Percentiles rank a stretch among this genome's conserved stretches.
phyloP scores from a whole-genome alignment of 2,888 invertebrate species.

The Ceratothoa steindachneri region DNA sequence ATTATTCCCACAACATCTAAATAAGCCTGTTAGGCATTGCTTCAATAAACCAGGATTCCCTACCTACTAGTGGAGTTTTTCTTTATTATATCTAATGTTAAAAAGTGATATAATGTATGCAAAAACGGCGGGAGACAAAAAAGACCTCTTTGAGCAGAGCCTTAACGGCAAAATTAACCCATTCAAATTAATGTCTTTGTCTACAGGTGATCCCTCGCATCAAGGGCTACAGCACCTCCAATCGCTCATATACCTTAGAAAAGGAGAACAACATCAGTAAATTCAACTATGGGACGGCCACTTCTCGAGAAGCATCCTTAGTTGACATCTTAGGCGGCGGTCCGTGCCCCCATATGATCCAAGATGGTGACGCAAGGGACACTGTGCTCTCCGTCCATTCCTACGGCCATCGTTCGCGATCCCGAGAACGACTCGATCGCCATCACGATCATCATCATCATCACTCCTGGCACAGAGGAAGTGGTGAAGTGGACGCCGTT shows the following conservation, averaged over 20 bases:
- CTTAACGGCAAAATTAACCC: too few relatives aligned
- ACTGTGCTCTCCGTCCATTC: constrained; percentile 17
- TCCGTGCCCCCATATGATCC: neutral
- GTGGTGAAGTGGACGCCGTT: neutral
- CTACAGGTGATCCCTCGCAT: constrained; percentile 39
- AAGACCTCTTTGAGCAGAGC: too few relatives aligned
- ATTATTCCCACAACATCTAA: too few relatives aligned
- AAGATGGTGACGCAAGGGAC: neutral
- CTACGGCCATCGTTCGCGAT: constrained; percentile 24
- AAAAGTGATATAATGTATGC: too few relatives aligned
- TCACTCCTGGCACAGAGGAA: constrained; percentile 11
- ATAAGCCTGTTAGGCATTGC: too few relatives aligned
- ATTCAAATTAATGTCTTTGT: too few relatives aligned
- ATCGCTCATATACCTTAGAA: constrained; percentile 18
- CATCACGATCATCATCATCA: neutral
- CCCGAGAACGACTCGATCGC: constrained; percentile 22
- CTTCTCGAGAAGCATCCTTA: neutral
- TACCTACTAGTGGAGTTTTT: too few relatives aligned
- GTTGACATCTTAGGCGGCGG: constrained; percentile 12
- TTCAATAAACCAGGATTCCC: too few relatives aligned
- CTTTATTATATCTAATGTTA: too few relatives aligned
- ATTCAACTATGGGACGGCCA: neutral
- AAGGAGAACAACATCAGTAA: constrained; percentile 1
- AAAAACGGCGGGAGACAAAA: too few relatives aligned
- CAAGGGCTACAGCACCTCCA: constrained; percentile 33